Evolutionary conservation across 2,888 invertebrate genomes (phyloP).

Genomic region (Strigamia maritima): DNA sequence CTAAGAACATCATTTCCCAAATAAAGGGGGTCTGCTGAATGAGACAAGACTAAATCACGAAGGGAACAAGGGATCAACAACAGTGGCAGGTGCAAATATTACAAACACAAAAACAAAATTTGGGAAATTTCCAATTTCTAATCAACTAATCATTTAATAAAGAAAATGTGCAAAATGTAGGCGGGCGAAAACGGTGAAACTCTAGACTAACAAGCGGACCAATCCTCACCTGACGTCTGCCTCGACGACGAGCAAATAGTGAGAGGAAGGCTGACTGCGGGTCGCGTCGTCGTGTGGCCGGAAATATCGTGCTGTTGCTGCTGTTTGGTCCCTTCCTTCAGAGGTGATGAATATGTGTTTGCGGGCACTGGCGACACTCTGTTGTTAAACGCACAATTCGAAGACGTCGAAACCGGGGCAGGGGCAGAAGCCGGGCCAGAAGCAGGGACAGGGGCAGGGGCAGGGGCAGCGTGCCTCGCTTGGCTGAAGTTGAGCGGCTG

Average conservation of each 20-base stretch:
- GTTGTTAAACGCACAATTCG: neutral
- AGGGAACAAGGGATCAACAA: constrained; percentile 23
- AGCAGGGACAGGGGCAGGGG: no score
- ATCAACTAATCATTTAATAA: no score
- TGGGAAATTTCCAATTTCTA: neutral
- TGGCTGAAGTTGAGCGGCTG: constrained; percentile 38
- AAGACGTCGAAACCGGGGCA: neutral
- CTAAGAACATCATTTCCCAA: constrained; percentile 28
- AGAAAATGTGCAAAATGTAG: no score
- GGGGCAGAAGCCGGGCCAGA: no score
- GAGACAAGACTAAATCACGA: constrained; percentile 22
- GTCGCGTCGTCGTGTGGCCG: neutral
- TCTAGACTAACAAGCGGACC: no score
- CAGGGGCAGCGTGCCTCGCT: neutral
- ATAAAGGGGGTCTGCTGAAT: constrained; percentile 33
- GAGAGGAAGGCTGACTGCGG: neutral
- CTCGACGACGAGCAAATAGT: neutral
- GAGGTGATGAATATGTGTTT: neutral
- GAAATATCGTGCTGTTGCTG: neutral
- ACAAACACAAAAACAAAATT: no score
- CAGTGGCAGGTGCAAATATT: neutral
- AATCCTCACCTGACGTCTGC: neutral
- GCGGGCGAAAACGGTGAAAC: no score
- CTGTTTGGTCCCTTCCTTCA: constrained; percentile 37
- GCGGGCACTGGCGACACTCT: constrained; percentile 33